A percentile compares a stretch with the other conserved stretches of the same genome.
phyloP scores from a whole-genome alignment of 2,797 vertebrate genomes.

The Miichthys miiuy region DNA sequence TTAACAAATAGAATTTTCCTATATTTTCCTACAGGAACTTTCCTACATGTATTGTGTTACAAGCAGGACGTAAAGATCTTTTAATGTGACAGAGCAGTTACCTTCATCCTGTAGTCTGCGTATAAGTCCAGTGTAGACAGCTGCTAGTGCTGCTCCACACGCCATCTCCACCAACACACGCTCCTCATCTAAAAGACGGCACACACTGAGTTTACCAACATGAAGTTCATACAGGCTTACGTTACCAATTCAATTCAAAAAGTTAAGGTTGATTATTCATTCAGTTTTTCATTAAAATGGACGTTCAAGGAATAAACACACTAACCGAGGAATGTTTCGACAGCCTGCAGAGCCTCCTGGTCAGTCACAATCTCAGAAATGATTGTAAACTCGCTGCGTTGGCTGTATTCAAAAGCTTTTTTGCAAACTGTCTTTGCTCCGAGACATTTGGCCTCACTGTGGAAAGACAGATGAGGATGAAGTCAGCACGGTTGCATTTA shows the following conservation, averaged over 20 bases:
- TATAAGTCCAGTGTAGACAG: conserved; percentile 73
- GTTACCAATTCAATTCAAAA: neutral
- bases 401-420: conserved; percentile 80
- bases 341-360: conserved; percentile 73
- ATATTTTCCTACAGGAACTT: no score
- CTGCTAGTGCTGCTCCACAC: conserved; percentile 74
- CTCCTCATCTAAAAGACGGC: conserved; percentile 70
- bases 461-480: neutral
- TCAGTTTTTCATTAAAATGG: neutral
- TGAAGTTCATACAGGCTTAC: neutral
- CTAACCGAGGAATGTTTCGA: conserved; percentile 77
- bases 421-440: conserved; percentile 80
- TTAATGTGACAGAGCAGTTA: conserved; percentile 16
- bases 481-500: rapidly evolving
- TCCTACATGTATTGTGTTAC: neutral
- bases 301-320: neutral
- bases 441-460: conserved; percentile 85
- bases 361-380: conserved; percentile 78
- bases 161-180: conserved; percentile 79
- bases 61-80: neutral
- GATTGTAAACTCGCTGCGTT: conserved; percentile 57
- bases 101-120: conserved; percentile 71
- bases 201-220: neutral
- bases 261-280: neutral
- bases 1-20: neutral